Base-by-base conservation (phyloP, 2,797 vertebrate genomes). In the Poeciliopsis paucimaculata region DNA sequence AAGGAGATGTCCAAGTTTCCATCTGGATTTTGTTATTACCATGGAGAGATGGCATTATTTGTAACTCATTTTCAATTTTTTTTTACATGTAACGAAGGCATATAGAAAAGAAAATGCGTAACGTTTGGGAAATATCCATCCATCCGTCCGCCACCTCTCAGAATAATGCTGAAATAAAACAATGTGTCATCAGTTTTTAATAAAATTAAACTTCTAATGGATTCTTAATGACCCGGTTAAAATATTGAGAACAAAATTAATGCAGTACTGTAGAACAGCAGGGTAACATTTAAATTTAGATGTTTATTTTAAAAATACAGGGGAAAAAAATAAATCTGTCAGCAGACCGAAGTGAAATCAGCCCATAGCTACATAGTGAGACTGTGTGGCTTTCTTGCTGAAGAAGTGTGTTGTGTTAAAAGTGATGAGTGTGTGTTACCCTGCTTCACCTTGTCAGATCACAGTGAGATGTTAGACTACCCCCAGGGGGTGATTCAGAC, bases 391-490 rank as follows among this genome's bases (percentile, higher is more conserved):
- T 45, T 43, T 43, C 18, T 45, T 15, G 26, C 66, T 45, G 39
- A 26, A 70, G 39, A 70, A 26, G 62, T 43, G 66, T n/a, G 39
- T 70, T 43, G 39, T 15, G 4, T 43, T 70, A n/a, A 66, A 39
- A 66, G 34, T 1, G 36, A 41, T 12, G 36, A 36, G 68, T n/a
- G 53, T 45, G 55, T 60, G 73, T 55, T 55, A 71, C 68, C n/a
- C 41, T 45, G 68, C 23, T 71, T 71, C 41, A 71, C 68, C 39
- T 71, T 71, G 68, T 71, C 41, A 13, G 13, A n/a, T 45, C 68
- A 71, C 68, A 71, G 68, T 45, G 68, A 28, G 68, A 71, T 45
- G 4, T 71, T 71, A 71, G 68, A 71, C 12, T 16, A 45, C 23
- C 68, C 68, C 13, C 2, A n/a, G 41, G 41, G 68, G 41, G 26